A percentile compares a stretch with the other conserved stretches of the same genome.
phyloP scores from a whole-genome alignment of 2,113 vertebrate genomes.

The Heterocephalus glaber region DNA sequence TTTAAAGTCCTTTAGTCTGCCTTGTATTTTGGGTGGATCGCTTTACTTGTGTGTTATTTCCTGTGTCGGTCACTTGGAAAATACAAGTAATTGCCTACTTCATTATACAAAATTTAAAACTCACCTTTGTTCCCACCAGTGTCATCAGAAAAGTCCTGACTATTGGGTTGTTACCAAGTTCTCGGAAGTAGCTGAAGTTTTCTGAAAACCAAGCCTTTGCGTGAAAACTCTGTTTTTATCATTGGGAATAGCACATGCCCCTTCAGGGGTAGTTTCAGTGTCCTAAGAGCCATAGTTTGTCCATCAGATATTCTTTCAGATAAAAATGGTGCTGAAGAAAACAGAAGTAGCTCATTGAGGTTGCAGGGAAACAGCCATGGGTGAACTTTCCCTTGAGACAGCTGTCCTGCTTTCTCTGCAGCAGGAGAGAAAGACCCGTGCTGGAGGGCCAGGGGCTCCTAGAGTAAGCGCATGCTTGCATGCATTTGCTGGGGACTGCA shows the following conservation, averaged over 20 bases:
- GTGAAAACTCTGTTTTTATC: background rate
- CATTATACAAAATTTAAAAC: background rate
- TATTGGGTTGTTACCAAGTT: background rate
- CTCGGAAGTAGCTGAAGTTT: background rate
- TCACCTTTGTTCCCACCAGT: background rate
- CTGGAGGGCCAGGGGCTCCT: too few species aligned
- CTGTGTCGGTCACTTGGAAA: constrained; percentile 2
- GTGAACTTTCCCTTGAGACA: background rate
- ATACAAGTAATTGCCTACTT: background rate
- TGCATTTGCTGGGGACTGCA: background rate
- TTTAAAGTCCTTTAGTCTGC: background rate
- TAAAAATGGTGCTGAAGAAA: background rate
- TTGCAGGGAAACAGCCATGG: background rate
- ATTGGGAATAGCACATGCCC: background rate
- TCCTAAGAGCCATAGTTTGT: background rate
- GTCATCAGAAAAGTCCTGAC: background rate
- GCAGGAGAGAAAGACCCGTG: background rate
- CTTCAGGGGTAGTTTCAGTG: background rate
- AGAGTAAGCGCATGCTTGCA: too few species aligned
- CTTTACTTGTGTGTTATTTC: background rate
- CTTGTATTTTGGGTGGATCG: background rate
- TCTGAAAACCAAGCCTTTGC: background rate
- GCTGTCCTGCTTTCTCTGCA: background rate
- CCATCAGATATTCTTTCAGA: background rate
- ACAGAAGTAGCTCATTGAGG: background rate